Base-by-base conservation (phyloP, 2,113 vertebrate species). In the Ceuthmochares aereus region DNA sequence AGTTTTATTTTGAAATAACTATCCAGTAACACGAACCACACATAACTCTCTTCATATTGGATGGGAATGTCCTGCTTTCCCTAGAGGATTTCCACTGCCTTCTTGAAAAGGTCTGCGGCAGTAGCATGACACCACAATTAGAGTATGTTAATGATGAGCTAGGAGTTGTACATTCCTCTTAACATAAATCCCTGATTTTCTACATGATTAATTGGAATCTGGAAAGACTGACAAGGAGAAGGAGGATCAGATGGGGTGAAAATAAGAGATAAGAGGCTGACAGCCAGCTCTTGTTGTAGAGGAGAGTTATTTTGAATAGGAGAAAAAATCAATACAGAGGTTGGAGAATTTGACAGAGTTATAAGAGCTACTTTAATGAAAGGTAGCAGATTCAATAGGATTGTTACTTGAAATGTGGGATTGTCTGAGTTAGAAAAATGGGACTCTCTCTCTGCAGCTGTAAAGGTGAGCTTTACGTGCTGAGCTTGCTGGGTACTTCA, bases 261-360 rank as follows among this genome's bases (percentile, higher is more conserved):
- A 94, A 75, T 96, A 96, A 96, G 95, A 97, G 96, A 96, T 96
- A 96, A 96, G 92, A 95, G 77, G 69, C 91, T 97, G 94, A 96
- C 92, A 96, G 79, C 69, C 36, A 93, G 89, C 75, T 94, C 89
- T 92, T 97, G 74, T 93, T 96, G 94, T 93, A 97, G 96, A 94
- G 89, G 62, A 94, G 95, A 96, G 76, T 94, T 97, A 96, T 97
- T 96, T 96, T 96, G 90, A 96, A 97, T 96, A 93, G 94, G 66
- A 94, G 89, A 82, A 94, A 94, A 96, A 96, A 96, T 94, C 94
- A 93, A 96, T 96, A 97, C 67, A 90, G 63, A 96, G 91, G 94
- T 91, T 97, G 92, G 85, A 95, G 93, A 96, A 96, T 94, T 96
- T 96, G 96, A 97, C 96, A 96, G 96, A 96, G 92, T 95, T 96